Evolutionary conservation across 2,888 invertebrate species (phyloP).

Genomic region (Chirona hameri): DNA sequence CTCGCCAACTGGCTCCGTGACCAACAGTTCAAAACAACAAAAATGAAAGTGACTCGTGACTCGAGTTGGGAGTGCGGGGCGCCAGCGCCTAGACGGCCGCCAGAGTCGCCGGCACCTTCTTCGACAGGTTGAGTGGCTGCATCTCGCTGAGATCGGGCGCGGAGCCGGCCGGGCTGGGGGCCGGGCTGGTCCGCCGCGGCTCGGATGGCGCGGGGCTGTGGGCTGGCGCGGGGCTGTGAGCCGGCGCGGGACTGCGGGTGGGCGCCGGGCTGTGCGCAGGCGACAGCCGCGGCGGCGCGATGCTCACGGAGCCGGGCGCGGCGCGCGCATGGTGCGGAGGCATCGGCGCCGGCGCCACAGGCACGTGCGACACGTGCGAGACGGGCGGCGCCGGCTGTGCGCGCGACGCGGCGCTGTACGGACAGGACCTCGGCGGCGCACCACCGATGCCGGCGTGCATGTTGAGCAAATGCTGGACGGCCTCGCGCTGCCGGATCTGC

Average conservation of each 20-base stretch:
- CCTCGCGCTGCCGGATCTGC: conserved; percentile 34
- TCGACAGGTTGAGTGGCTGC: conserved; percentile 84
- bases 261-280: conserved; percentile 54
- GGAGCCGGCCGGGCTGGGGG: conserved; percentile 49
- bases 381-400: background rate
- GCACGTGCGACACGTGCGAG: conserved; percentile 5
- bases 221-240: conserved; percentile 48
- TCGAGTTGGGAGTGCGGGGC: background rate
- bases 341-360: conserved; percentile 34
- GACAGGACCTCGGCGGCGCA: conserved; percentile 67
- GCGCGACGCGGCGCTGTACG: conserved; percentile 71
- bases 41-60: conserved; percentile 23
- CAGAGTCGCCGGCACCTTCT: conserved; percentile 60
- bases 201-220: conserved; percentile 41
- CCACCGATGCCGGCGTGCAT: conserved; percentile 43
- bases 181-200: background rate
- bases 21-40: conserved; percentile 27
- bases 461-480: conserved; percentile 23
- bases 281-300: conserved; percentile 46
- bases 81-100: no score
- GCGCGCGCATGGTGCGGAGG: conserved; percentile 33
- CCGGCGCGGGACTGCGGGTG: conserved; percentile 53
- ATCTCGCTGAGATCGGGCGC: conserved; percentile 63
- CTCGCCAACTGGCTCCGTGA: conserved; percentile 9
- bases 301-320: conserved; percentile 28